These are phyloP conservation scores for Malaclemys terrapin DNA, from an alignment of 2,113 vertebrate species.

Conservation along the genomic window DNA sequence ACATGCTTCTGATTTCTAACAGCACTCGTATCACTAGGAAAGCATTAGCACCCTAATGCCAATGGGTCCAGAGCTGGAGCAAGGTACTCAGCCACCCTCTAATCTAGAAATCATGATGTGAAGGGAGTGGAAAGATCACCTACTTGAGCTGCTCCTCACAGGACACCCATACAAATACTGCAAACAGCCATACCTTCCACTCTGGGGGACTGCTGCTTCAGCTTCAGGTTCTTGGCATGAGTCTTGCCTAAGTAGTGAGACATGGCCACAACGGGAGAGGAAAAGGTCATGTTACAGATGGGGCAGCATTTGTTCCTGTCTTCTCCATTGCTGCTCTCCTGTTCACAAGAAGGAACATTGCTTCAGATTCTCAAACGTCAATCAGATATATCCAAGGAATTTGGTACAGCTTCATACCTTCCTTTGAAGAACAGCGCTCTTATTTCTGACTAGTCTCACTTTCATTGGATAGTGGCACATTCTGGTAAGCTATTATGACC, in stretches of 20 bases:
- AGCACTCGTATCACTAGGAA: not conserved
- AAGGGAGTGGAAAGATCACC: not conserved
- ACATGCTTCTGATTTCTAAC: not conserved
- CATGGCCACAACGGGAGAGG: constrained; percentile 91
- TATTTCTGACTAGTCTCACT: not conserved
- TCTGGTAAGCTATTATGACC: not conserved
- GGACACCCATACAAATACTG: not conserved
- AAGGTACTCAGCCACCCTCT: not conserved
- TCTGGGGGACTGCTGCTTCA: constrained; percentile 85
- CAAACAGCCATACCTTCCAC: constrained; percentile 80
- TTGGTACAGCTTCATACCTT: not conserved
- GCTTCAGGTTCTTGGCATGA: constrained; percentile 93
- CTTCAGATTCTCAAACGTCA: not conserved
- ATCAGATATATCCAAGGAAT: rapidly evolving
- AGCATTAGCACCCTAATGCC: not conserved
- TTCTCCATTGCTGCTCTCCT: constrained; percentile 83
- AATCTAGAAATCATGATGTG: not conserved
- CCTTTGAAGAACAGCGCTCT: not conserved
- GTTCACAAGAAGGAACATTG: constrained; percentile 43
- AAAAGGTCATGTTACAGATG: constrained; percentile 96
- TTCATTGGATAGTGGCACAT: rapidly evolving
- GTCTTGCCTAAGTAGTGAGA: constrained; percentile 98
- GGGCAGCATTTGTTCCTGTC: constrained; percentile 92
- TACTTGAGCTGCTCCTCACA: not conserved
- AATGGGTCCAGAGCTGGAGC: constrained; percentile 3